Base-by-base conservation (phyloP, 2,797 vertebrate species). In the Phoebastria nigripes region DNA sequence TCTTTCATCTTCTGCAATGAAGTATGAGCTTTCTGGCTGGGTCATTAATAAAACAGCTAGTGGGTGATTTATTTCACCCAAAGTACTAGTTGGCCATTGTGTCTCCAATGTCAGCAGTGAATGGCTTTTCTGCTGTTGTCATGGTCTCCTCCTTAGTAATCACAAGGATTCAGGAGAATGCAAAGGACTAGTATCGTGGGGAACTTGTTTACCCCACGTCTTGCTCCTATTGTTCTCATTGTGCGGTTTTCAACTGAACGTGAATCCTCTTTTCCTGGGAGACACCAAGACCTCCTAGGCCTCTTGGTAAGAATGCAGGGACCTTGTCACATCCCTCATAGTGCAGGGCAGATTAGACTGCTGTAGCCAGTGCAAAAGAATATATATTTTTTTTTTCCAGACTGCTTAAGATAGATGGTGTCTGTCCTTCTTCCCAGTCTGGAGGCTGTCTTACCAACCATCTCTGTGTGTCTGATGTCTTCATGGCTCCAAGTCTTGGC, bases 101-200 rank as follows among this genome's bases (percentile, higher is more conserved):
- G 76, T 65, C 76, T 95, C 76, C 76, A 55, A 12, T 94, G 95
- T 91, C 87, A 96, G 85, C 46, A 81, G 37, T 95, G 87, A 97
- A 96, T 94, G 91, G 85, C 87, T 85, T 93, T 94, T 94, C 88
- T 95, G 79, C 85, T 94, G 96, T 96, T 96, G 96, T 96, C 96
- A 96, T 97, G 94, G 96, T 93, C 95, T 94, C 93, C 46, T 14
- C 39, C 41, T 83, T 79, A 86, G 76, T 65, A 97, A 97, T 96
- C 72, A 24, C 72, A 94, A 79, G 76, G 94, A 95, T 97, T 93
- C 69, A 52, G 89, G 89, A 85, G 90, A 63, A 70, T 49, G 92
- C 41, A 58, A 89, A 78, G 85, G 87, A 55, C 58, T 84, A 66
- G 62, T 71, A 11, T 78, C 11, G 1, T 33, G 70, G 46, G 84